Conservation (phyloP, 1,140 invertebrate species). For the Drosophila grimshawi region DNA sequence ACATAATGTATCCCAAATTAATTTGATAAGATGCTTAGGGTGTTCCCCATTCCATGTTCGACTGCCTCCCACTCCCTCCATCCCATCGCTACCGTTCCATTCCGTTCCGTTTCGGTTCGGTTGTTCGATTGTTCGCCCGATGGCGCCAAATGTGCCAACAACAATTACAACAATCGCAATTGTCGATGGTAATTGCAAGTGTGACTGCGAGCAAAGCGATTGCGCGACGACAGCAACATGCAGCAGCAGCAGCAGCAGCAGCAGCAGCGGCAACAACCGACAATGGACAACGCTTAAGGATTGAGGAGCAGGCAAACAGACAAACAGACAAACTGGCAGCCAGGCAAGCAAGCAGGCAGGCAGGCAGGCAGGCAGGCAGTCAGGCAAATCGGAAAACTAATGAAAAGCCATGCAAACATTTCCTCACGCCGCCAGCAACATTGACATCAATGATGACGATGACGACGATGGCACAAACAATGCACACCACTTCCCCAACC, state of each 20-base stretch:
- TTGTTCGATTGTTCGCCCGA: constrained; percentile 18
- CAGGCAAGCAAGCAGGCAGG: too few species aligned
- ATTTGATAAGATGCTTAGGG: constrained; percentile 74
- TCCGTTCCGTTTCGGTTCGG: constrained; percentile 2
- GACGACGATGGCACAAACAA: constrained; percentile 34
- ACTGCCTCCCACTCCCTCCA: neutral
- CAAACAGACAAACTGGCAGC: neutral
- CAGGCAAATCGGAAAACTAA: constrained; percentile 67
- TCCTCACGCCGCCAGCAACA: constrained; percentile 80
- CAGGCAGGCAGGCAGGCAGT: too few species aligned
- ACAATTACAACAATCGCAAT: constrained; percentile 78
- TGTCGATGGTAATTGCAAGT: constrained; percentile 79
- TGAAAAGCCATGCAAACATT: constrained; percentile 82
- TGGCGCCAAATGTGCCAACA: constrained; percentile 73
- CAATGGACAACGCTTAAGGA: constrained; percentile 48
- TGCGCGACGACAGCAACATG: constrained; percentile 54
- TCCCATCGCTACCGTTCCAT: neutral
- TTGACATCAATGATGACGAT: constrained; percentile 44
- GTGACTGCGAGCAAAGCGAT: constrained; percentile 56
- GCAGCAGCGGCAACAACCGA: constrained; percentile 15
- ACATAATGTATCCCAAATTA: constrained; percentile 76
- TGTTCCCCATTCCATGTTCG: constrained; percentile 4
- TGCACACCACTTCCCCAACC: neutral
- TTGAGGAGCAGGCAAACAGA: constrained; percentile 49
- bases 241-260: constrained; percentile 3